A percentile compares a stretch with the other conserved stretches of the same genome.
These are phyloP conservation scores for Platichthys stellatus DNA, from an alignment of 2,113 vertebrate genomes.

Conservation along the genomic window DNA sequence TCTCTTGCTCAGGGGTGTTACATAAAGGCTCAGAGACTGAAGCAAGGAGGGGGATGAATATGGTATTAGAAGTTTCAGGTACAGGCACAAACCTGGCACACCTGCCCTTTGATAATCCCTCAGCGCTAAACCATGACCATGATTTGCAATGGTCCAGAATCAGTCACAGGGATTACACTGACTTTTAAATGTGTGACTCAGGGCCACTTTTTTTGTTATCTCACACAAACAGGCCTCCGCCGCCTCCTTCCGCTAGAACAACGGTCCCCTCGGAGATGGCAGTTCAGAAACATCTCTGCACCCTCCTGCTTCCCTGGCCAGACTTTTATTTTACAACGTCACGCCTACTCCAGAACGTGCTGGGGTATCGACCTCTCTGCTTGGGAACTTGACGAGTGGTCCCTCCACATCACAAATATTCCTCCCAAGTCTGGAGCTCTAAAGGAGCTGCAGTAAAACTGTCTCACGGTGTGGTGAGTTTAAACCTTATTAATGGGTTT, in stretches of 20 bases:
- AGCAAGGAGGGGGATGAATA: conserved; percentile 25
- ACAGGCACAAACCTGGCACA: conserved; percentile 59
- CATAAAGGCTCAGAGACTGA: conserved; percentile 12
- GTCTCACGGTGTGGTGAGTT: conserved; percentile 20
- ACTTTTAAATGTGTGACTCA: conserved; percentile 59
- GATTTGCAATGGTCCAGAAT: conserved; percentile 44
- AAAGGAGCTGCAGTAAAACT: conserved; percentile 24
- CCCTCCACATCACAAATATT: conserved; percentile 14
- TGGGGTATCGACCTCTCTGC: neutral
- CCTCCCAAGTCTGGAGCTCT: neutral
- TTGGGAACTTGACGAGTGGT: conserved; percentile 15
- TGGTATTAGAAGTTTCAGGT: conserved; percentile 46
- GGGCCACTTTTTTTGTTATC: conserved; percentile 71
- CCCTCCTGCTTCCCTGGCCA: conserved; percentile 3
- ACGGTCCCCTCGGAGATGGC: conserved; percentile 29
- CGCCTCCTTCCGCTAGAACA: conserved; percentile 14
- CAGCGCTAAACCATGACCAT: conserved; percentile 32
- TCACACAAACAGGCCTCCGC: conserved; percentile 47
- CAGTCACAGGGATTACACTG: conserved; percentile 71
- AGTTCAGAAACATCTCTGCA: conserved; percentile 16
- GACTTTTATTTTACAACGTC: conserved; percentile 2
- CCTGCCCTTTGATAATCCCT: conserved; percentile 64
- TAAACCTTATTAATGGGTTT: conserved; percentile 10
- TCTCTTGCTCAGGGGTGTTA: conserved; percentile 21
- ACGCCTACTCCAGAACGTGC: neutral